These are phyloP conservation scores for Teleogryllus oceanicus DNA, from an alignment of 2,888 invertebrate genomes.

Conservation along the genomic window DNA sequence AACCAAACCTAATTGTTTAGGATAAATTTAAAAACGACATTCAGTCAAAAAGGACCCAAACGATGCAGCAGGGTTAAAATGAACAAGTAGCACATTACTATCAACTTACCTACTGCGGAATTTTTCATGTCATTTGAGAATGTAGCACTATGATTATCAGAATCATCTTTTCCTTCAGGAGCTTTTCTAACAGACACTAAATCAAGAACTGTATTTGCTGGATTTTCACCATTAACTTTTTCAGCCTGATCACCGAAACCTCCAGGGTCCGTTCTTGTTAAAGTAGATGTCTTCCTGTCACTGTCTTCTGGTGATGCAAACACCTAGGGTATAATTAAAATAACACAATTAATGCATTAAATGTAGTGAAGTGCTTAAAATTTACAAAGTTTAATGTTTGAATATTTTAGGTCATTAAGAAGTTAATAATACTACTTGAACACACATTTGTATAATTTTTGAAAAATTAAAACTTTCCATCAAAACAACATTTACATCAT, in stretches of 20 bases:
- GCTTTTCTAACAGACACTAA: constrained; percentile 53
- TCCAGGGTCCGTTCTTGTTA: neutral
- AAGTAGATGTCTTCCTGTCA: constrained; percentile 53
- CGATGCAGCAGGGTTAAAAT: no score
- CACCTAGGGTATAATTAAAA: neutral
- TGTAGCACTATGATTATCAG: constrained; percentile 48
- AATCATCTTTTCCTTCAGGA: constrained; percentile 79
- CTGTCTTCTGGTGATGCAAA: constrained; percentile 18
- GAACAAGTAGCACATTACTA: no score
- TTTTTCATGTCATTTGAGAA: constrained; percentile 30
- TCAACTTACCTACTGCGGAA: constrained; percentile 30
- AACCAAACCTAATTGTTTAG: no score
- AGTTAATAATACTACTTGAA: no score
- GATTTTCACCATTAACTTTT: neutral
- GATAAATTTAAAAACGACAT: no score
- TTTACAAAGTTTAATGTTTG: no score
- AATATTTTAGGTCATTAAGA: no score
- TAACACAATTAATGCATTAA: neutral
- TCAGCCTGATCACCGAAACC: neutral
- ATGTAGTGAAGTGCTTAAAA: no score
- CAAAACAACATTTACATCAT: no score
- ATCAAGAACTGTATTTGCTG: neutral
- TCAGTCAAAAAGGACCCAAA: no score
- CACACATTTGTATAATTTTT: no score
- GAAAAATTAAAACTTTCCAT: no score